A percentile compares a stretch with the other conserved stretches of the same genome.
phyloP scores from a whole-genome alignment of 2,113 vertebrate genomes.

The Siphamia tubifer region DNA sequence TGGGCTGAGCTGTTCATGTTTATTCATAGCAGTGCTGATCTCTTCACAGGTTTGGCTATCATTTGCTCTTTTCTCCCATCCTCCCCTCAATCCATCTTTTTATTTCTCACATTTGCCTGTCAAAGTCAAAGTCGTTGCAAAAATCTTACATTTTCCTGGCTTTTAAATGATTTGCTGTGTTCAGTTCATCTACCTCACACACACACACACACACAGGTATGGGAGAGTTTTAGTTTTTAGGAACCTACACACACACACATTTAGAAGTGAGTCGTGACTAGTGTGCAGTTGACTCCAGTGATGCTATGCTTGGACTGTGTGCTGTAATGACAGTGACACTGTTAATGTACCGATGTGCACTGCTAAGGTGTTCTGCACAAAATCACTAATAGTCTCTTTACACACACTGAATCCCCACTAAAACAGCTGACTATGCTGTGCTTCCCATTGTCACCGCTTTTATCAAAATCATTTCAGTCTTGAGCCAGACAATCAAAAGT shows the following conservation, averaged over 20 bases:
- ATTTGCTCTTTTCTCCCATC: constrained; percentile 28
- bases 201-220: constrained; percentile 24
- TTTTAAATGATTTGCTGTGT: constrained; percentile 16
- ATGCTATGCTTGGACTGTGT: no score
- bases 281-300: constrained; percentile 13
- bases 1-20: constrained; percentile 65
- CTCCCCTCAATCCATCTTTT: background rate
- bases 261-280: constrained; percentile 49
- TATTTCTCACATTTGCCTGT: background rate
- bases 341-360: no score
- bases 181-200: background rate
- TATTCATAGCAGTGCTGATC: constrained; percentile 67
- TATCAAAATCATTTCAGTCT: no score
- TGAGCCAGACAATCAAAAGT: no score
- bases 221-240: constrained; percentile 2
- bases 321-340: no score
- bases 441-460: no score
- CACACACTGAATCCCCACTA: no score
- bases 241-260: constrained; percentile 21
- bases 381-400: no score
- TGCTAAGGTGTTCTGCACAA: no score
- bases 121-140: background rate
- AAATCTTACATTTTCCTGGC: background rate
- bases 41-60: constrained; percentile 52
- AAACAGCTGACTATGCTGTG: no score